phyloP scores from a whole-genome alignment of 2,113 vertebrate species.

The Neolamprologus toae region DNA sequence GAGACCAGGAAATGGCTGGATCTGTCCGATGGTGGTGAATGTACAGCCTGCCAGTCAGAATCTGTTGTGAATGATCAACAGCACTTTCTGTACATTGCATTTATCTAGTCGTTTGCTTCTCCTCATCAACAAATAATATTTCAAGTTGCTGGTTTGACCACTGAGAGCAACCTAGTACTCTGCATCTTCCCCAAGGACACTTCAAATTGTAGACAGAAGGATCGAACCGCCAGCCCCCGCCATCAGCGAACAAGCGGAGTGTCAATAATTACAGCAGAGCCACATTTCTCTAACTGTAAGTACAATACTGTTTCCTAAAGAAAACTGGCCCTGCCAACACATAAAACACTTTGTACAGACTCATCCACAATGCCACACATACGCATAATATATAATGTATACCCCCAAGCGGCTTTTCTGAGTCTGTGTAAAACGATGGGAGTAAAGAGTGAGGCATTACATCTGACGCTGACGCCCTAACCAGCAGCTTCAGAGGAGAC shows the following conservation, averaged over 20 bases:
- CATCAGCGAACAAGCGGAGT: background rate
- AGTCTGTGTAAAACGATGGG: background rate
- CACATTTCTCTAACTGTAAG: background rate
- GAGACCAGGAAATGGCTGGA: background rate
- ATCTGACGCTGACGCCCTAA: background rate
- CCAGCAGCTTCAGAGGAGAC: background rate
- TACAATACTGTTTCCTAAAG: background rate
- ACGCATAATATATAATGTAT: background rate
- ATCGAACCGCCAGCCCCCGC: background rate
- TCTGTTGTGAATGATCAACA: background rate
- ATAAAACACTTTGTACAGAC: background rate
- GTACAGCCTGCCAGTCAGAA: background rate
- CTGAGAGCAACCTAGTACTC: background rate
- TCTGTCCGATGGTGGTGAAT: background rate
- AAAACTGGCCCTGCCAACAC: background rate
- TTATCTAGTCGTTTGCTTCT: background rate
- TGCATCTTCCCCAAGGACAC: background rate
- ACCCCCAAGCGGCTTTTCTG: fast-evolving
- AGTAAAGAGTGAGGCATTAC: background rate
- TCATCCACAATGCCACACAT: background rate
- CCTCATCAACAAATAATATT: background rate
- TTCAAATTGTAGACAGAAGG: background rate
- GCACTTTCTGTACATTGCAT: background rate
- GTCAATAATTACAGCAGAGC: background rate
- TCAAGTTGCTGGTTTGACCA: background rate